Evolutionary conservation across 1,140 invertebrate species (phyloP).

Genomic region (Elymnias hypermnestra): DNA sequence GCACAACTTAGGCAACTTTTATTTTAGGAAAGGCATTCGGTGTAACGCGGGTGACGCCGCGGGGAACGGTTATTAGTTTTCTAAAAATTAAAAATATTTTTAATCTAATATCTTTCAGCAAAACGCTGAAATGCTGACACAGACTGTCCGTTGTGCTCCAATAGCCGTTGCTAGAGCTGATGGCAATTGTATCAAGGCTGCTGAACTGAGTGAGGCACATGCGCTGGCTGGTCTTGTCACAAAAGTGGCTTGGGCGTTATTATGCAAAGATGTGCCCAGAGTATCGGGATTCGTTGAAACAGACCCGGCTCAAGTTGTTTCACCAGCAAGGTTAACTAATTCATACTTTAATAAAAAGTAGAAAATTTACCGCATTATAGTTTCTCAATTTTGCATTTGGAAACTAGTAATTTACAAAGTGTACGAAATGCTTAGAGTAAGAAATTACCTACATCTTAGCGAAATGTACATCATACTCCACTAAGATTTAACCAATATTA

Average conservation of each 20-base stretch:
- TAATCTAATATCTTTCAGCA: constrained; percentile 33
- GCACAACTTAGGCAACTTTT: too few species aligned
- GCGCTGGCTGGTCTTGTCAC: constrained; percentile 52
- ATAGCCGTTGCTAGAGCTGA: constrained; percentile 28
- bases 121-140: constrained; percentile 53
- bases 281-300: constrained; percentile 58
- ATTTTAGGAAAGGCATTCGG: too few species aligned
- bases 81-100: too few species aligned
- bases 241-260: constrained; percentile 47
- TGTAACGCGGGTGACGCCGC: too few species aligned
- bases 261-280: constrained; percentile 52
- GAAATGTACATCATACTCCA: too few species aligned
- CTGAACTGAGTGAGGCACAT: constrained; percentile 59
- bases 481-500: too few species aligned
- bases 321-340: constrained; percentile 43
- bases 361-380: too few species aligned
- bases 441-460: too few species aligned
- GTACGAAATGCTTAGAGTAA: too few species aligned
- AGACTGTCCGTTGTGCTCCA: constrained; percentile 39
- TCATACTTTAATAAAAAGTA: neutral
- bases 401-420: too few species aligned
- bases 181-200: constrained; percentile 30
- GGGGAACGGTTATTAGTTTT: too few species aligned
- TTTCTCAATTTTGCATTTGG: too few species aligned
- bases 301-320: constrained; percentile 43